Percentiles rank a stretch among this genome's conserved stretches.
phyloP scores from a whole-genome alignment of 2,888 invertebrate genomes.

The Ectemnius cavifrons region DNA sequence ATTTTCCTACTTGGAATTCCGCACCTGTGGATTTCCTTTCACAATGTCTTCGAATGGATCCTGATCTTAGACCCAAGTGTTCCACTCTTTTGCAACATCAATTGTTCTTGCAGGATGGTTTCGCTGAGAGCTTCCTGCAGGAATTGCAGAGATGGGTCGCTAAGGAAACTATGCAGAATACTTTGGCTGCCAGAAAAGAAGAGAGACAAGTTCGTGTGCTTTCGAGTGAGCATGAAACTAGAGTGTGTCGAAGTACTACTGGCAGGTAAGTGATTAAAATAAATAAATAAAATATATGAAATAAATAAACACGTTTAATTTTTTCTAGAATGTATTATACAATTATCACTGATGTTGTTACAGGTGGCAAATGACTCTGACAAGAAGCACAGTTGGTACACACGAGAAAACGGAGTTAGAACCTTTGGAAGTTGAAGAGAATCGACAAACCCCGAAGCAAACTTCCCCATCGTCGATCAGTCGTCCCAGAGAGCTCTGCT shows the following conservation, averaged over 20 bases:
- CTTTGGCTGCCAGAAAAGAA: constrained; percentile 76
- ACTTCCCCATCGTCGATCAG: constrained; percentile 27
- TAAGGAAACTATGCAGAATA: constrained; percentile 82
- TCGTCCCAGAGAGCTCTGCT: constrained; percentile 50
- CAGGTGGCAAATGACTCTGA: constrained; percentile 72
- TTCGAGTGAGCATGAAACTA: constrained; percentile 58
- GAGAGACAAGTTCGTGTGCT: constrained; percentile 55
- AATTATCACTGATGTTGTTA: not conserved
- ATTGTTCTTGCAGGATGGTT: constrained; percentile 84
- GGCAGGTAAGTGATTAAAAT: constrained; percentile 58
- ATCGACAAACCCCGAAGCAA: constrained; percentile 16
- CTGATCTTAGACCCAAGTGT: constrained; percentile 82
- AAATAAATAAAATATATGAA: too few species aligned
- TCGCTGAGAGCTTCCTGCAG: constrained; percentile 83
- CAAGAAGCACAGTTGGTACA: constrained; percentile 55
- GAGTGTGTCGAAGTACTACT: constrained; percentile 62
- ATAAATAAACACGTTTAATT: not conserved
- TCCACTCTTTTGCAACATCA: constrained; percentile 83
- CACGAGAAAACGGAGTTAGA: constrained; percentile 18
- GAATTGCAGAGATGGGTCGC: constrained; percentile 83
- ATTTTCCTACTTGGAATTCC: constrained; percentile 77
- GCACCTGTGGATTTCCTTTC: constrained; percentile 80
- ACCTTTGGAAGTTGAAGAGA: constrained; percentile 5
- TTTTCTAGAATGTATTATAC: not conserved
- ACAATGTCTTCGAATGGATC: constrained; percentile 83